A percentile compares a stretch with the other conserved stretches of the same genome.
phyloP scores from a whole-genome alignment of 2,797 vertebrate species.

The Poliocrania exsul region DNA sequence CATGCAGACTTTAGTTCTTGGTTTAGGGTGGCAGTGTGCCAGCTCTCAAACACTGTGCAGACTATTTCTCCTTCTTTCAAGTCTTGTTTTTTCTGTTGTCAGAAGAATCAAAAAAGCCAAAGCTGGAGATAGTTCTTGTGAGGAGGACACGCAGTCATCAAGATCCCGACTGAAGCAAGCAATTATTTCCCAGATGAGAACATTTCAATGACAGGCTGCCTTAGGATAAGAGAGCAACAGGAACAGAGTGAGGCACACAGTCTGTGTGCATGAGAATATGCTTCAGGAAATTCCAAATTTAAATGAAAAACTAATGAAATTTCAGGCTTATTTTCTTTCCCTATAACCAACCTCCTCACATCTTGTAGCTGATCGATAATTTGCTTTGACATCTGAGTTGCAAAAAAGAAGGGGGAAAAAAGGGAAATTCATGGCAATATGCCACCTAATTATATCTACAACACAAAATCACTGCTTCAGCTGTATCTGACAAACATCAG shows the following conservation, averaged over 20 bases:
- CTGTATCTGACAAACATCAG: constrained; percentile 45
- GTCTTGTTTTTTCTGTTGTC: neutral
- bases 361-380: constrained; percentile 41
- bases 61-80: neutral
- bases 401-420: neutral
- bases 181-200: constrained; percentile 18
- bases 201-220: neutral
- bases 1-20: neutral
- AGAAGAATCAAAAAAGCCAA: neutral
- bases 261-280: neutral
- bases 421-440: constrained; percentile 24
- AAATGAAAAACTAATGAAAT: constrained; percentile 18
- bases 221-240: neutral
- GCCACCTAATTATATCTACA: constrained; percentile 58
- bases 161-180: neutral
- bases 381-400: constrained; percentile 47
- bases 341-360: neutral
- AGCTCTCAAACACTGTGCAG: neutral
- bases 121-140: neutral
- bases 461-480: constrained; percentile 43
- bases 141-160: neutral
- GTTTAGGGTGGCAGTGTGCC: accelerated
- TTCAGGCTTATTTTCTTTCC: neutral
- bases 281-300: neutral
- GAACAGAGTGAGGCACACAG: neutral